phyloP scores from a whole-genome alignment of 2,888 invertebrate species.

The Pelosia muscerda region DNA sequence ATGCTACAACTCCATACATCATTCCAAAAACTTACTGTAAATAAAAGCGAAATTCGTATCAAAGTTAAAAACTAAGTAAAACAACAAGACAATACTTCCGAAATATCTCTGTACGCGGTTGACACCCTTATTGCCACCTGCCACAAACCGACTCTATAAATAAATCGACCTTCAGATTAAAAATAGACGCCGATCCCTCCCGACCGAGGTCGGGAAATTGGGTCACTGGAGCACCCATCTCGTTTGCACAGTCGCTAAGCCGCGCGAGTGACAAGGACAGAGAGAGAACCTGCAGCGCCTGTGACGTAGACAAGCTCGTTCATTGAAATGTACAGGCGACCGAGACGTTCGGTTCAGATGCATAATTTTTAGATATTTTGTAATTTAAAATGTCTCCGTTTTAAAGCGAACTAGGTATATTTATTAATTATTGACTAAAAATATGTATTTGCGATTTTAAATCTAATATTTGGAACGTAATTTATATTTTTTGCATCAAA shows the following conservation, averaged over 20 bases:
- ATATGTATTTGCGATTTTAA: not conserved
- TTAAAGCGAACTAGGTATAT: too few species aligned
- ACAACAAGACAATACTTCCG: constrained; percentile 12
- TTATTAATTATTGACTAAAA: not conserved
- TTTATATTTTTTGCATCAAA: not conserved
- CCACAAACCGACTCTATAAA: constrained; percentile 75
- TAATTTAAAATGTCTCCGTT: not conserved
- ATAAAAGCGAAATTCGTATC: not conserved
- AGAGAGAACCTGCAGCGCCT: constrained; percentile 68
- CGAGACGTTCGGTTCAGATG: constrained; percentile 62
- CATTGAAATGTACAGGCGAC: constrained; percentile 81
- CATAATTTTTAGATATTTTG: constrained; percentile 48
- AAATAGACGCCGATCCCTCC: constrained; percentile 84
- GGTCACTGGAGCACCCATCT: constrained; percentile 74
- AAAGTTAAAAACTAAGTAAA: not conserved
- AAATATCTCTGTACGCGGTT: constrained; percentile 34
- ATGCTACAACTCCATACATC: too few species aligned
- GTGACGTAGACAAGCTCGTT: constrained; percentile 81
- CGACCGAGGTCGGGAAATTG: constrained; percentile 83
- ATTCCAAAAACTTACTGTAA: too few species aligned
- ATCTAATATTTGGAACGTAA: not conserved
- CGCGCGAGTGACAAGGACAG: constrained; percentile 59
- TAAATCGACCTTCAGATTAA: constrained; percentile 86
- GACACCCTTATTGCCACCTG: constrained; percentile 58
- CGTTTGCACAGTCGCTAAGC: constrained; percentile 53